Evolutionary conservation across 2,797 vertebrate genomes (phyloP), one percentile per base, ranked within the genome.

Genomic region (Cyprinella venusta): DNA sequence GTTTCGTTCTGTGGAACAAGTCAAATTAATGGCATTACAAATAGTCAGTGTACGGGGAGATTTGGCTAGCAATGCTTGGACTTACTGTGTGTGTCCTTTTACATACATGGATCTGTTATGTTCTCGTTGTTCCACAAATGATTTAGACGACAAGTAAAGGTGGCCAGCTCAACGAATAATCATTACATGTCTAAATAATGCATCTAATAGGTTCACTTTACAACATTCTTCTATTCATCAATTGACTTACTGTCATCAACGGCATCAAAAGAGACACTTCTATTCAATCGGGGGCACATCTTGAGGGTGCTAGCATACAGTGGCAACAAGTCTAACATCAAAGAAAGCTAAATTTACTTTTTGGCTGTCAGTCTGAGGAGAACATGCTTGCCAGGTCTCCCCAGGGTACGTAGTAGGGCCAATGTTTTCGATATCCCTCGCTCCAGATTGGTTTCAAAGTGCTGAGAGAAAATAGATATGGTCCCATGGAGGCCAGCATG

Each of bases 301-400:
- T 83, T 83, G 65, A 68, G 87, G 78, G 42, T 85, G 71, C 48
- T 75, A 76, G 81, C 19, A 21, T 54, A 76, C 48, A 77, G 77
- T 83, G 65, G 80, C 84, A 83, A 82, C 68, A 83, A 77, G 84
- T 67, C 52, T 26, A 56, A 86, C 87, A 87, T 87, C 88, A 87
- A 87, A 89, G 87, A 87, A 52, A 50, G 67, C 82, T 90, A 84
- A 89, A 86, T 90, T 88, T 85, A 88, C 85, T 79, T 85, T 30
- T 81, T 84, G 86, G 88, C 84, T 86, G 74, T 82, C 67, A 86
- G 77, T 79, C 65, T 77, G 64, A 84, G 70, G 81, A 69, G 59
- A 61, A 54, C 71, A 79, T 79, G 26, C 33, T 74, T 85, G 85
- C 86, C 88, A 88, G 81, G 67, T 82, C 82, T 79, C 85, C 80